A percentile compares a stretch with the other conserved stretches of the same genome.
Conservation (phyloP, 2,797 vertebrate species). For the Gallinago solitaria region DNA sequence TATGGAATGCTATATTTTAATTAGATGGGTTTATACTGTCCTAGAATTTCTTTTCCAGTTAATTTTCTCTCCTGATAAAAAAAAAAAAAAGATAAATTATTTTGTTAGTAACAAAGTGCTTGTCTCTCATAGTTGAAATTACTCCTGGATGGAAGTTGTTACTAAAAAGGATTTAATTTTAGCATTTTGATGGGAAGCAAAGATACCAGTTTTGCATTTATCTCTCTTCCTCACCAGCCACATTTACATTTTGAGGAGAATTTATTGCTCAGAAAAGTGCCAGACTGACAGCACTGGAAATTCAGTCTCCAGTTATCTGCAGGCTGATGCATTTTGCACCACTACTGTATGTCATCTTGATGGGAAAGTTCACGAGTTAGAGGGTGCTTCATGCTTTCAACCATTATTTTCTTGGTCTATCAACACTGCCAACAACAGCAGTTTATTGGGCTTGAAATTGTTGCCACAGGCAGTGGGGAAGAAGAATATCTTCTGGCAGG, state of each 20-base stretch:
- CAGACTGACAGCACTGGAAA: not conserved
- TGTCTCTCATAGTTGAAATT: not conserved
- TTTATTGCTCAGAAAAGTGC: not conserved
- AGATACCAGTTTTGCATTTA: not conserved
- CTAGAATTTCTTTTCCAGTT: not conserved
- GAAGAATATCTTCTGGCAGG: not conserved
- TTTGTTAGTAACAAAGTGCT: not conserved
- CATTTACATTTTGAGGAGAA: constrained; percentile 4
- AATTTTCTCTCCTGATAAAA: not conserved
- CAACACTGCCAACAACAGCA: not conserved
- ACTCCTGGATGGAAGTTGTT: constrained; percentile 2
- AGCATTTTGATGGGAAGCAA: not conserved
- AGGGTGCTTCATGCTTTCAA: not conserved
- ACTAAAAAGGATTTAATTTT: not conserved
- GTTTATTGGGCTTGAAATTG: not conserved
- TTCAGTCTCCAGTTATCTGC: not conserved
- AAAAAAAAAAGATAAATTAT: not conserved
- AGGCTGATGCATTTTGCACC: not conserved
- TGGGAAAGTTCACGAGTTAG: not conserved
- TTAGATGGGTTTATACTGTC: not conserved
- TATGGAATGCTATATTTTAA: not conserved
- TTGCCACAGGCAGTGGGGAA: not conserved
- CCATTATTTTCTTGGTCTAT: not conserved
- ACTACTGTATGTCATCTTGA: not conserved
- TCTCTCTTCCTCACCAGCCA: not conserved